These are phyloP conservation scores for Pseudolycoriella hygida DNA, from an alignment of 2,888 invertebrate genomes.

Conservation along the genomic window DNA sequence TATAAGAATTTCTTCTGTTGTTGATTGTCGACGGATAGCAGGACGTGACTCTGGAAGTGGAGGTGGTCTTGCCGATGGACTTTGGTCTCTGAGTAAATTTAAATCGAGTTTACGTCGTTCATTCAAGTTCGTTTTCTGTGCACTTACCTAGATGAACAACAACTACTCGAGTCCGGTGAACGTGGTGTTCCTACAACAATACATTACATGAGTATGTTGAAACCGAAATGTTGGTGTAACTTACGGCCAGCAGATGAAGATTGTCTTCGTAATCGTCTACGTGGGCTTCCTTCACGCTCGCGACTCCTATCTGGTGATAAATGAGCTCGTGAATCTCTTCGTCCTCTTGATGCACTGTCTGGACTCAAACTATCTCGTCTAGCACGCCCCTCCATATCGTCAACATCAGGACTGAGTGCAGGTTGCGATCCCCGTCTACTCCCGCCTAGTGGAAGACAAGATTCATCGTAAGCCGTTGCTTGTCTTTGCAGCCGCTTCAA, in stretches of 20 bases:
- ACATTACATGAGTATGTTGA: no score
- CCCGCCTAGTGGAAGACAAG: conserved; percentile 49
- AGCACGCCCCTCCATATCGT: conserved; percentile 50
- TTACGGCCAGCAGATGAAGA: conserved; percentile 54
- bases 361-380: conserved; percentile 78
- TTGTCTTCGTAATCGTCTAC: conserved; percentile 56
- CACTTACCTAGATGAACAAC: conserved; percentile 41
- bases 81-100: conserved; percentile 47
- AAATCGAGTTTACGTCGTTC: neutral
- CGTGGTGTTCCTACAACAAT: conserved; percentile 23
- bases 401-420: conserved; percentile 56
- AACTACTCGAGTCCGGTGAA: conserved; percentile 56
- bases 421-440: conserved; percentile 63
- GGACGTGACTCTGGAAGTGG: conserved; percentile 41
- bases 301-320: conserved; percentile 63
- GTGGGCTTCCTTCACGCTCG: conserved; percentile 65
- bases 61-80: conserved; percentile 49
- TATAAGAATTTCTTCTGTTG: conserved; percentile 80
- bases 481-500: conserved; percentile 63
- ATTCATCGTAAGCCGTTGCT: conserved; percentile 78
- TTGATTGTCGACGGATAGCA: conserved; percentile 69
- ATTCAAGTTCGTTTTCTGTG: neutral
- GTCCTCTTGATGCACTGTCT: conserved; percentile 57
- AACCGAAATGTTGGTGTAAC: no score
- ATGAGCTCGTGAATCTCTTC: conserved; percentile 60